These are phyloP conservation scores for Esox lucius DNA, from an alignment of 2,797 vertebrate species.

Conservation along the genomic window DNA sequence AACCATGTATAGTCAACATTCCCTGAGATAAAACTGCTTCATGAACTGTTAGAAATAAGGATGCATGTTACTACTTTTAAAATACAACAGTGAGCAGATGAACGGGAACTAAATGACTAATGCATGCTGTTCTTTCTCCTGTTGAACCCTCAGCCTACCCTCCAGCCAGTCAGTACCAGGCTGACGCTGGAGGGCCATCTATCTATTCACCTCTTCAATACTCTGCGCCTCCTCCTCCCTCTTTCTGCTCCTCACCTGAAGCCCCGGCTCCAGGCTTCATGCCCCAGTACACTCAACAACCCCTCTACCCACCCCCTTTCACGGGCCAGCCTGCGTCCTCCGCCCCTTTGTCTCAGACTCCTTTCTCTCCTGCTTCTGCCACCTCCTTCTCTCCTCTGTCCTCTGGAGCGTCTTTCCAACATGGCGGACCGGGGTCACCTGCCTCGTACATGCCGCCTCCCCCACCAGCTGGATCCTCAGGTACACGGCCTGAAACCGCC, in stretches of 20 bases:
- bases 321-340: conserved; percentile 61
- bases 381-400: conserved; percentile 71
- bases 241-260: conserved; percentile 70
- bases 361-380: conserved; percentile 60
- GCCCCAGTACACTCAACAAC: conserved; percentile 72
- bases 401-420: conserved; percentile 87
- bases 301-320: conserved; percentile 68
- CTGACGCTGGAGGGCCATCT: conserved; percentile 81
- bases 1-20: background rate
- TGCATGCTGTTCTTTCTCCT: conserved; percentile 55
- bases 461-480: conserved; percentile 85
- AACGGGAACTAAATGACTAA: conserved; percentile 53
- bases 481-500: conserved; percentile 84
- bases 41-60: conserved; percentile 25
- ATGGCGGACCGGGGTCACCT: conserved; percentile 91
- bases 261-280: conserved; percentile 76
- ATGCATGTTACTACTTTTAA: background rate
- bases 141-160: conserved; percentile 79
- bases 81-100: background rate
- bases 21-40: background rate
- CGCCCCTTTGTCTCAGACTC: conserved; percentile 59
- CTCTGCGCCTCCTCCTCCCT: conserved; percentile 63
- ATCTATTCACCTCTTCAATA: conserved; percentile 87
- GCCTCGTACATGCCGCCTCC: conserved; percentile 81
- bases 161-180: conserved; percentile 83